Evolutionary conservation across 2,888 invertebrate species (phyloP).

Genomic region (Dromius quadrimaculatus): DNA sequence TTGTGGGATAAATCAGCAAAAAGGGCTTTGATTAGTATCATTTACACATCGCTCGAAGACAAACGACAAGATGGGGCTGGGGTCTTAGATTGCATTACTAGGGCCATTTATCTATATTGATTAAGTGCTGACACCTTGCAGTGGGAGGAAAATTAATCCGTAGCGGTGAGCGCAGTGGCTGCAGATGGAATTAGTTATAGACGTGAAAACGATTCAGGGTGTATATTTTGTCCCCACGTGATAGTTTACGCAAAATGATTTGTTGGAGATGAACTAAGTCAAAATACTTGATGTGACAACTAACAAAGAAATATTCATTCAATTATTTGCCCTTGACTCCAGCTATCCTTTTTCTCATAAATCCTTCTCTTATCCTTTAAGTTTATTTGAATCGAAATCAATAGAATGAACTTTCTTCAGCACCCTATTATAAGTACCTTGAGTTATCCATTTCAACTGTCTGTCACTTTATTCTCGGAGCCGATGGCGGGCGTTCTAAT

Average conservation of each 20-base stretch:
- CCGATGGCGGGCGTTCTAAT: too few relatives aligned
- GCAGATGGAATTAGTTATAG: neutral
- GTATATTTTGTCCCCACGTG: neutral
- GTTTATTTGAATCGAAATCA: neutral
- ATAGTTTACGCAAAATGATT: too few relatives aligned
- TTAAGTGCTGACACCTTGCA: conserved; percentile 48
- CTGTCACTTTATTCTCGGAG: too few relatives aligned
- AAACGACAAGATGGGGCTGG: conserved; percentile 7
- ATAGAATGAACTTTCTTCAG: too few relatives aligned
- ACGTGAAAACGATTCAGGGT: neutral
- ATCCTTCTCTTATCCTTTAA: neutral
- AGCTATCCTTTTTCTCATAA: neutral
- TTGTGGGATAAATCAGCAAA: conserved; percentile 43
- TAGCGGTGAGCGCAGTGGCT: neutral
- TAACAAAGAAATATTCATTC: neutral
- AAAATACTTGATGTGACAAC: neutral
- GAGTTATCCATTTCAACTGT: too few relatives aligned
- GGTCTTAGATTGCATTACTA: conserved; percentile 46
- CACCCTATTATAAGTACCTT: too few relatives aligned
- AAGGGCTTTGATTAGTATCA: conserved; percentile 45
- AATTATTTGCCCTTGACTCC: neutral
- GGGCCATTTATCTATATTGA: conserved; percentile 50
- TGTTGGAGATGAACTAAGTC: neutral
- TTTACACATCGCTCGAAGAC: conserved; percentile 45
- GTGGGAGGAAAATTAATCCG: conserved; percentile 43